Base-by-base conservation (phyloP, 2,113 vertebrate species). In the Anthoscopus minutus region DNA sequence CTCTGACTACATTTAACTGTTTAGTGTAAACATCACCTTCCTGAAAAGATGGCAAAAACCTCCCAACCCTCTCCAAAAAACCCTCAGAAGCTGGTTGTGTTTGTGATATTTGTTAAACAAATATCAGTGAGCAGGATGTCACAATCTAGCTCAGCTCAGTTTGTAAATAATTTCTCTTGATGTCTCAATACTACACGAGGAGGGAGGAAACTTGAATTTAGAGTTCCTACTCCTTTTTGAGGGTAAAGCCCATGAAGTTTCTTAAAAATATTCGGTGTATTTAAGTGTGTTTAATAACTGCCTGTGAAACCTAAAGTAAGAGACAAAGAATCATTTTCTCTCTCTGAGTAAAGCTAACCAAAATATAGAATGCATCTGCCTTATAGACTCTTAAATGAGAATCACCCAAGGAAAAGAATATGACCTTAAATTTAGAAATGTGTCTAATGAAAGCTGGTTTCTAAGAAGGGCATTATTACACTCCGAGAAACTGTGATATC, bases 101-200 rank as follows among this genome's bases (percentile, higher is more conserved):
- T 57, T 88, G 19, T 87, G 70, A 25, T 44, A 10, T 37, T 79
- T 42, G 33, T 77, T 47, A 66, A 66, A 33, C 18, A 69, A 50
- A 38, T 37, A 31, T 21, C 27, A 30, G 24, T 22, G 77, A 60
- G 33, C 33, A 45, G 38, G 61, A 33, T 51, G 70, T 27, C 57
- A 64, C 27, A 11, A 35, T 35, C 27, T n/a, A n/a, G n/a, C n/a
- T 84, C 42, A 58, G 45, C 16, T 18, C 64, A 53, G 22, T 47
- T 67, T 44, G 45, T 37, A 45, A 89, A 72, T 40, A 64, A 44
- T 35, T 56, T 42, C 54, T 44, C 64, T 53, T 2, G 7, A 5
- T 16, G 2, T 9, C 11, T 15, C 48, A 21, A 0, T 20, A 8
- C 17, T 25, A 6, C 2, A 10, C 11, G 33, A 56, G 15, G 27